Conservation (phyloP, 2,888 invertebrate genomes). For the Lasioglossum pauxillum region DNA sequence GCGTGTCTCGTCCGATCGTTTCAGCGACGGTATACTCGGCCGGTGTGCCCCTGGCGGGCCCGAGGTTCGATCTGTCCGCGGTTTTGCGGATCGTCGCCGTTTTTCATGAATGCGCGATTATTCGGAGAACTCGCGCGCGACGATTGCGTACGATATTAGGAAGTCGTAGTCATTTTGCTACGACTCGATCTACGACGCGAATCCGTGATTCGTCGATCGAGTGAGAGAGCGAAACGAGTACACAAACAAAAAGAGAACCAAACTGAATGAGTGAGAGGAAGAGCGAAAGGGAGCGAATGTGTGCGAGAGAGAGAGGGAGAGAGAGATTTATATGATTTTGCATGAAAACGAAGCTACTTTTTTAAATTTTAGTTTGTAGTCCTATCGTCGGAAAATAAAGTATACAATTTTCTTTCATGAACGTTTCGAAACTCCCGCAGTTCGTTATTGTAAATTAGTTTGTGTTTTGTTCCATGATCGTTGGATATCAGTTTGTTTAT, state of each 20-base stretch:
- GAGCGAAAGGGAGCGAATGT: slow-evolving; percentile 35
- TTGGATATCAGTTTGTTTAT: background rate
- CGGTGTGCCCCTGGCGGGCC: slow-evolving; percentile 70
- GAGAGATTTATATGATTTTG: slow-evolving; percentile 75
- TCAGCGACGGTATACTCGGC: slow-evolving; percentile 16
- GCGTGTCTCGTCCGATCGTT: slow-evolving; percentile 12
- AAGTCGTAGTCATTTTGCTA: background rate
- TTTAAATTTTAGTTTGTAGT: slow-evolving; percentile 80
- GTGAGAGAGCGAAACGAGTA: slow-evolving; percentile 38
- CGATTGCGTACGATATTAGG: slow-evolving; percentile 11
- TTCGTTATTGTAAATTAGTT: slow-evolving; percentile 31
- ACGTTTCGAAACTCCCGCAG: slow-evolving; percentile 20
- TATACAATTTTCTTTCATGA: slow-evolving; percentile 77
- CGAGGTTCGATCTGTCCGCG: slow-evolving; percentile 28
- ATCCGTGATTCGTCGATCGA: slow-evolving; percentile 70
- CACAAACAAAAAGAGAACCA: slow-evolving; percentile 30
- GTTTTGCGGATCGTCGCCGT: slow-evolving; percentile 36
- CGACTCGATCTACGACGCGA: slow-evolving; percentile 67
- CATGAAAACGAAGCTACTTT: slow-evolving; percentile 78
- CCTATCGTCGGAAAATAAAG: slow-evolving; percentile 77
- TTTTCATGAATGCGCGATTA: background rate
- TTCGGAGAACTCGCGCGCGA: background rate
- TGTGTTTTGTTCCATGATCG: background rate
- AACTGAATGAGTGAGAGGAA: slow-evolving; percentile 34
- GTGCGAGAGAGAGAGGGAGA: slow-evolving; percentile 42